Evolutionary conservation across 2,888 invertebrate genomes (phyloP).

Genomic region (Teleiodes luculella): DNA sequence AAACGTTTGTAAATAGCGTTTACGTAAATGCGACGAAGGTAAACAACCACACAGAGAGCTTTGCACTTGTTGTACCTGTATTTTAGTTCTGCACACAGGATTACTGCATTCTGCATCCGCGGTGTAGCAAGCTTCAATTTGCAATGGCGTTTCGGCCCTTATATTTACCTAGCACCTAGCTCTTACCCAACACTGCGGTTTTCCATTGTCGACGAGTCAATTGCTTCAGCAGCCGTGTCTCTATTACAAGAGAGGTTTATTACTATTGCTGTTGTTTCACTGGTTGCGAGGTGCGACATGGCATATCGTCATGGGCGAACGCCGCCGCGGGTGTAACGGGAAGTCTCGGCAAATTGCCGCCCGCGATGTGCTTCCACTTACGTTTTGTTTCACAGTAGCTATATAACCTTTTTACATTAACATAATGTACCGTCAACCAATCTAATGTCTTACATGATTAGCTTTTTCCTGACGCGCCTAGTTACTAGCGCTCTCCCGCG

Average conservation of each 20-base stretch:
- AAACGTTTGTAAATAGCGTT: constrained; percentile 4
- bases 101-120: constrained; percentile 2
- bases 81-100: neutral
- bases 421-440: constrained; percentile 11
- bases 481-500: neutral
- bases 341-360: neutral
- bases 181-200: constrained; percentile 13
- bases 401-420: constrained; percentile 38
- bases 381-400: constrained; percentile 28
- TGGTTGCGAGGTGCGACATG: constrained; percentile 42
- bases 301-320: constrained; percentile 44
- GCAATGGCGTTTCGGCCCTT: constrained; percentile 1
- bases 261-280: constrained; percentile 55
- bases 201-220: constrained; percentile 13
- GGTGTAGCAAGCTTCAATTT: constrained; percentile 3
- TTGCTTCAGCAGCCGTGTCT: constrained; percentile 35
- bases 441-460: constrained; percentile 9
- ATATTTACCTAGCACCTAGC: constrained; percentile 6
- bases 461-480: constrained; percentile 7
- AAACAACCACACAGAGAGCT: neutral
- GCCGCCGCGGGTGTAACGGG: constrained; percentile 13
- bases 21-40: constrained; percentile 6
- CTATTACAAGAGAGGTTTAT: constrained; percentile 52
- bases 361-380: constrained; percentile 11
- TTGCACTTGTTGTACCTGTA: neutral